Evolutionary conservation across 1,140 invertebrate genomes (phyloP).

Genomic region (Drosophila paulistorum): DNA sequence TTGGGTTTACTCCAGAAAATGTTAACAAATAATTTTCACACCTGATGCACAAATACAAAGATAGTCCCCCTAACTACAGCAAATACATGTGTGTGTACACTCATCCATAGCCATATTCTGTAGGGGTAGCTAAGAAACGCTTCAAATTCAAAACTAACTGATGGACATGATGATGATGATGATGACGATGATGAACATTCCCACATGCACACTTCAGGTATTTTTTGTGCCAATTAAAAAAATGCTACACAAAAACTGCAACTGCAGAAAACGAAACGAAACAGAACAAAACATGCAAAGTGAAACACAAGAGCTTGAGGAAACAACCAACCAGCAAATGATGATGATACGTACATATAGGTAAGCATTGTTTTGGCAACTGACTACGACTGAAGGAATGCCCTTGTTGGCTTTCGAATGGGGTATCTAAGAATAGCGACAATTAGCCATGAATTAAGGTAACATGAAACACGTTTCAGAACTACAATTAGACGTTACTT

Average conservation of each 20-base stretch:
- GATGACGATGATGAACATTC: slow-evolving; percentile 3
- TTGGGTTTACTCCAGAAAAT: slow-evolving; percentile 13
- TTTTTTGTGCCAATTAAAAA: slow-evolving; percentile 66
- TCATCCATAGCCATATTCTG: neutral
- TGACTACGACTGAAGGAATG: neutral
- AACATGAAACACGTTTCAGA: neutral
- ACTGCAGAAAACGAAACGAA: slow-evolving; percentile 16
- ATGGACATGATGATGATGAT: slow-evolving; percentile 24
- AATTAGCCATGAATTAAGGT: no score
- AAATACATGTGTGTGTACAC: slow-evolving; percentile 9
- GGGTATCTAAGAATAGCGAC: neutral
- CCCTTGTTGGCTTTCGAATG: neutral
- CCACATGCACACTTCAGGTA: slow-evolving; percentile 45
- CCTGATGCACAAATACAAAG: slow-evolving; percentile 53
- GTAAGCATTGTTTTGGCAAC: slow-evolving; percentile 1
- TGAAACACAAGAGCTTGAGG: neutral
- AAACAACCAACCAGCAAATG: neutral
- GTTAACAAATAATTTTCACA: slow-evolving; percentile 52
- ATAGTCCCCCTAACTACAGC: neutral
- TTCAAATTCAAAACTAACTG: slow-evolving; percentile 55
- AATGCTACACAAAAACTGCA: slow-evolving; percentile 27
- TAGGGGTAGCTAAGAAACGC: slow-evolving; percentile 4
- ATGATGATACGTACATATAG: neutral
- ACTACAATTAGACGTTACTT: no score
- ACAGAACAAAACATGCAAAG: slow-evolving; percentile 10